phyloP scores from a whole-genome alignment of 2,888 invertebrate species.

The Steinernema hermaphroditum region DNA sequence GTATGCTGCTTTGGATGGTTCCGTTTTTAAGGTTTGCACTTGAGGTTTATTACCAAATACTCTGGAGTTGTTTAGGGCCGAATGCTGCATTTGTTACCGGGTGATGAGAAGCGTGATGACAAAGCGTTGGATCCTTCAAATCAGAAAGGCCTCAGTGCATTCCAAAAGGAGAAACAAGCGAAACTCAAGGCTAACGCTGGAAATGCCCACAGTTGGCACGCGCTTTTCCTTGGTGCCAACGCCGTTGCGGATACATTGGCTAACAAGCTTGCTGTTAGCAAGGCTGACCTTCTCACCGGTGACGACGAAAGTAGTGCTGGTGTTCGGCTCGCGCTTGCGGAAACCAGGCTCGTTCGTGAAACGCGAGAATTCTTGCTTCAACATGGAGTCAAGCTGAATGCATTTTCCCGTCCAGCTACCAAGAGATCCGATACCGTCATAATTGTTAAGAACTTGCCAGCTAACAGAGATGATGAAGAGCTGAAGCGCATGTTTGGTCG shows the following conservation, averaged over 20 bases:
- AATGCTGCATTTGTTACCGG: slow-evolving; percentile 88
- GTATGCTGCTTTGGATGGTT: slow-evolving; percentile 85
- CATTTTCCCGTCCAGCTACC: slow-evolving; percentile 53
- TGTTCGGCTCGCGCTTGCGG: slow-evolving; percentile 89
- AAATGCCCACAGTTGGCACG: slow-evolving; percentile 87
- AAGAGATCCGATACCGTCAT: slow-evolving; percentile 72
- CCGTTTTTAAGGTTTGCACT: slow-evolving; percentile 78
- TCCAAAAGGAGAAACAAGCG: slow-evolving; percentile 81
- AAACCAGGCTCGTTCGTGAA: slow-evolving; percentile 89
- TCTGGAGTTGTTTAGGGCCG: slow-evolving; percentile 74
- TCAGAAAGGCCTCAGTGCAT: slow-evolving; percentile 71
- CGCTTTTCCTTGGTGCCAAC: slow-evolving; percentile 86
- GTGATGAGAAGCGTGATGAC: slow-evolving; percentile 72
- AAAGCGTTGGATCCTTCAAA: slow-evolving; percentile 34
- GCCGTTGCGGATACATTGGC: slow-evolving; percentile 91
- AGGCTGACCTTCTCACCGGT: slow-evolving; percentile 75
- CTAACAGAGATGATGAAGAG: slow-evolving; percentile 73
- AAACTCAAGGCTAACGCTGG: slow-evolving; percentile 73
- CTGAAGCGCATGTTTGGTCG: slow-evolving; percentile 78
- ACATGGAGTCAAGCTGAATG: slow-evolving; percentile 76
- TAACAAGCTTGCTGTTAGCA: slow-evolving; percentile 79
- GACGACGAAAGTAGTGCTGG: slow-evolving; percentile 74
- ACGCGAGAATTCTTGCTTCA: slow-evolving; percentile 83
- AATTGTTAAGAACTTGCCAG: slow-evolving; percentile 89
- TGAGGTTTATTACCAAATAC: no score